Percentiles rank a stretch among this genome's conserved stretches.
Conservation (phyloP, 2,113 vertebrate species). For the Dicerorhinus sumatrensis region DNA sequence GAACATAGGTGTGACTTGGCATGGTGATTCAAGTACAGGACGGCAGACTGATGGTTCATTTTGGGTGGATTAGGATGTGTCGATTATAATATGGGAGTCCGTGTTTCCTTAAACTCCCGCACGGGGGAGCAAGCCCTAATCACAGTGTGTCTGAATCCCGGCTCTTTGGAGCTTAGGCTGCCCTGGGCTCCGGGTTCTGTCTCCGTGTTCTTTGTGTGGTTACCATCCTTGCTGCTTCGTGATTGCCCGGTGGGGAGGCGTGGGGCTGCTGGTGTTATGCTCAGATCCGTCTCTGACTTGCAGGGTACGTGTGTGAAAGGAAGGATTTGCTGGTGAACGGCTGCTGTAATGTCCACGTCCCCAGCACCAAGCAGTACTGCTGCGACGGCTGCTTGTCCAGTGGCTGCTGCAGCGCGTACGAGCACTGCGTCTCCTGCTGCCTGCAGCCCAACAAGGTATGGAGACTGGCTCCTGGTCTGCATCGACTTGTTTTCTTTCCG, state of each 20-base stretch:
- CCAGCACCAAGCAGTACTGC: slow-evolving; percentile 90
- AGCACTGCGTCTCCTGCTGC: slow-evolving; percentile 97
- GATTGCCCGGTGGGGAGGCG: neutral
- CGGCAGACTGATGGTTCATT: no score
- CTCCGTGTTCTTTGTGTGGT: neutral
- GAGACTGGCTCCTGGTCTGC: rapidly evolving
- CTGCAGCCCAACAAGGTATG: slow-evolving; percentile 96
- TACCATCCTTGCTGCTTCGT: rapidly evolving
- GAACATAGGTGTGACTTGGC: rapidly evolving
- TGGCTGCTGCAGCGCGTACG: slow-evolving; percentile 96
- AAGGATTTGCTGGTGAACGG: slow-evolving; percentile 94
- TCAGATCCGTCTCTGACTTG: slow-evolving; percentile 54
- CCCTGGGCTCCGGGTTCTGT: no score
- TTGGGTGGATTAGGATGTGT: rapidly evolving
- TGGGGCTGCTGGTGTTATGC: neutral
- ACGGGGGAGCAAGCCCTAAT: neutral
- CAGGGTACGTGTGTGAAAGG: slow-evolving; percentile 98
- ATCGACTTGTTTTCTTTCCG: neutral
- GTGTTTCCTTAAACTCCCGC: rapidly evolving
- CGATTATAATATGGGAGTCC: rapidly evolving
- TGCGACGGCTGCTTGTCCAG: slow-evolving; percentile 95
- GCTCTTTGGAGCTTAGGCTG: neutral
- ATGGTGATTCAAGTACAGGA: rapidly evolving
- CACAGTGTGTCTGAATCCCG: rapidly evolving
- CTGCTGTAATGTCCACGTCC: slow-evolving; percentile 92